phyloP scores from a whole-genome alignment of 2,797 vertebrate species.

The Enteromius argenteus region DNA sequence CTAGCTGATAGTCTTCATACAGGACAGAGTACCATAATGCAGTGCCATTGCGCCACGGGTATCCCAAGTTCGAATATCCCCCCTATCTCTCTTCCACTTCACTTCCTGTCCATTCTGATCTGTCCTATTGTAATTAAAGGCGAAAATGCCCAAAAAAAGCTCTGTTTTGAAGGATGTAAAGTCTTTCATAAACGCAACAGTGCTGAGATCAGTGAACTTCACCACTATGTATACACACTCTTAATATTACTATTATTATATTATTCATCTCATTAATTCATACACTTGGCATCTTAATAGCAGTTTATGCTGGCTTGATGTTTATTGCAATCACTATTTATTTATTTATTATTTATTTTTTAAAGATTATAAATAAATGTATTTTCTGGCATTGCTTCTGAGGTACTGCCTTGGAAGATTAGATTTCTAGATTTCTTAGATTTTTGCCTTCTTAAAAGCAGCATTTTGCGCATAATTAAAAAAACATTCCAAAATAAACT shows the following conservation, averaged over 20 bases:
- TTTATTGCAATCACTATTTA: neutral
- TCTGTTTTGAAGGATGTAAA: neutral
- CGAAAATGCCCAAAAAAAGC: neutral
- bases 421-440: too few relatives aligned
- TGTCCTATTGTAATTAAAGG: neutral
- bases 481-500: neutral
- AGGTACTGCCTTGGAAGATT: neutral
- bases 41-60: neutral
- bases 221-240: neutral
- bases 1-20: neutral
- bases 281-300: neutral
- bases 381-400: neutral
- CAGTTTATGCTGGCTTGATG: neutral
- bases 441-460: too few relatives aligned
- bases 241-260: neutral
- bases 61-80: neutral
- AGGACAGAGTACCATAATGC: neutral
- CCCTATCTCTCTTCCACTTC: neutral
- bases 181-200: neutral
- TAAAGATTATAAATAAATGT: neutral
- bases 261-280: neutral
- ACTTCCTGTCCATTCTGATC: neutral
- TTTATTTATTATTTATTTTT: too few relatives aligned
- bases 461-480: neutral
- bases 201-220: neutral